Base-by-base conservation (phyloP, 2,797 vertebrate genomes). In the Passerculus sandwichensis region DNA sequence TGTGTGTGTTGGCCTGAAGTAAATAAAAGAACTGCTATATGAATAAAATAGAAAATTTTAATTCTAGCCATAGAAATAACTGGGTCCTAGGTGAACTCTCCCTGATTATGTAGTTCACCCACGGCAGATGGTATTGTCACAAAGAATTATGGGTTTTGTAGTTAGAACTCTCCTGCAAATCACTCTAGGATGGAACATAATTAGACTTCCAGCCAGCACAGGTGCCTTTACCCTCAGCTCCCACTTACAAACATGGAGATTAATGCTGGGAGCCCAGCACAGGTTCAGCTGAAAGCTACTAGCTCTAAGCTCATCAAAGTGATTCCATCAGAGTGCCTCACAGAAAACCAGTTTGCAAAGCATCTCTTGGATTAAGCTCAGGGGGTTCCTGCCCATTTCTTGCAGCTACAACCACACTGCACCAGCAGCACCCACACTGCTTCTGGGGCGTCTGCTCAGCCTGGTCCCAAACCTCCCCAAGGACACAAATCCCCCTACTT, bases 91-190 rank as follows among this genome's bases (percentile, higher is more conserved):
- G 10, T 53, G 77, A 80, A n/a, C 30, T 61, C 25, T 30, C 66
- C 53, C 42, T 66, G 45, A 47, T 48, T 5, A 38, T 47, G 15
- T 17, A 21, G 34, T 44, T 88, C 56, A 36, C 19, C 50, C 61
- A 29, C 10, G 14, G 36, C 48, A 95, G 66, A 84, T 56, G 50
- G 47, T 25, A 75, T 75, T 75, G 45, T 74, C 6, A 1, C 45
- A 64, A 81, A 62, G n/a, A 67, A 85, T 65, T 88, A 61, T 22
- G 54, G 75, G 44, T 71, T 94, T 73, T 81, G 23, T 48, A n/a
- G 29, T 66, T 56, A 42, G 53, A 69, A 51, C 44, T 74, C 42
- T 72, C 19, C 29, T 69, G 59, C 47, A 76, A 26, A 64, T 62
- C 64, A 38, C 25, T 77, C 61, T 30, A 61, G 38, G 48, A 25